phyloP scores from a whole-genome alignment of 2,797 vertebrate genomes.

The Gambusia yucatana region DNA sequence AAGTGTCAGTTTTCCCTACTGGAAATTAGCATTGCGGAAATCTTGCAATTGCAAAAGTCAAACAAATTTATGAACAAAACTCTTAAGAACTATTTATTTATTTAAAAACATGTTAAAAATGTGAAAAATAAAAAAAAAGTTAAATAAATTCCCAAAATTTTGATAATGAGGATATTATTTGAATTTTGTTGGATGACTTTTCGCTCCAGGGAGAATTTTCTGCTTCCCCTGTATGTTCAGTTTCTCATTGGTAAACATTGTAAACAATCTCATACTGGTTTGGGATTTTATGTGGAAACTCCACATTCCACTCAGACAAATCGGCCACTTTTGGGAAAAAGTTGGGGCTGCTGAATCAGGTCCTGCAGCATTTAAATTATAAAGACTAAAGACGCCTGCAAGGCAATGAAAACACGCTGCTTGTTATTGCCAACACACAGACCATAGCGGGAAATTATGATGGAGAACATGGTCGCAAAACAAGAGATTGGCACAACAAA shows the following conservation, averaged over 20 bases:
- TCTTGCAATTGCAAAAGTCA: neutral
- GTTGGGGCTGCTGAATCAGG: conserved; percentile 33
- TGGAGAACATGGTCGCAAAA: conserved; percentile 5
- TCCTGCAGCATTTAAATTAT: conserved; percentile 45
- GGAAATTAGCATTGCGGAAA: neutral
- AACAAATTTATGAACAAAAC: neutral
- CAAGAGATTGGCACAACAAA: neutral
- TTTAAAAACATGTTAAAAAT: neutral
- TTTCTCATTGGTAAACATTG: neutral
- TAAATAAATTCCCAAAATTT: neutral
- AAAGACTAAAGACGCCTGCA: conserved; percentile 40
- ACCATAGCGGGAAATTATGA: conserved; percentile 14
- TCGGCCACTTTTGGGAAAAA: conserved; percentile 50
- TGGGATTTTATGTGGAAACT: conserved; percentile 54
- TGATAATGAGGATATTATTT: neutral
- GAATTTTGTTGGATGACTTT: neutral
- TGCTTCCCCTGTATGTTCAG: conserved; percentile 15
- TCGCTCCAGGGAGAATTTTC: conserved; percentile 4
- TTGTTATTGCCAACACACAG: conserved; percentile 47
- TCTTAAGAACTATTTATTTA: neutral
- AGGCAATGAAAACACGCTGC: conserved; percentile 44
- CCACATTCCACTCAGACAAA: conserved; percentile 32
- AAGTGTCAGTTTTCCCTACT: neutral
- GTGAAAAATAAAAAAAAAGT: neutral
- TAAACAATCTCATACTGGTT: conserved; percentile 36